These are phyloP conservation scores for Agriopis marginaria DNA, from an alignment of 2,888 invertebrate species.

Conservation along the genomic window DNA sequence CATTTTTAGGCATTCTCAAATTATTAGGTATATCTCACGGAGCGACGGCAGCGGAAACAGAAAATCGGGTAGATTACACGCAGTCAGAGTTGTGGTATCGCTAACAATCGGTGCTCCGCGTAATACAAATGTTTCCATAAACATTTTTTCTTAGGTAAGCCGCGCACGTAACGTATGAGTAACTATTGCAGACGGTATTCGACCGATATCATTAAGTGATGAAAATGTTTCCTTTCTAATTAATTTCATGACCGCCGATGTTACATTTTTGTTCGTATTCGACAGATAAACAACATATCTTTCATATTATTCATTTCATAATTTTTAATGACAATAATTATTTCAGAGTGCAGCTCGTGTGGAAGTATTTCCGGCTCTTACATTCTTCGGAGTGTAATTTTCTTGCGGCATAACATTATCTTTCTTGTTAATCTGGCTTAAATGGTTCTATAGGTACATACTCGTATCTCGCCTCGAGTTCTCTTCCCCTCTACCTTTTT, in stretches of 20 bases:
- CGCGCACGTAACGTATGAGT: slow-evolving; percentile 43
- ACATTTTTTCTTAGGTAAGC: slow-evolving; percentile 54
- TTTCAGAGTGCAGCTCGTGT: background rate
- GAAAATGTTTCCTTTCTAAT: slow-evolving; percentile 13
- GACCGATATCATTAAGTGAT: slow-evolving; percentile 21
- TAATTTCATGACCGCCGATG: background rate
- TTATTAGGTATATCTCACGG: background rate
- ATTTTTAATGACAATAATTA: background rate
- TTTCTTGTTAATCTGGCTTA: no score
- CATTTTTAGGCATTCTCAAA: no score
- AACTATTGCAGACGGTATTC: slow-evolving; percentile 21
- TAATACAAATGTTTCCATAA: slow-evolving; percentile 51
- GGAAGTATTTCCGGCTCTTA: no score
- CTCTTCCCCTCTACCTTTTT: no score
- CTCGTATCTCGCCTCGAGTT: no score
- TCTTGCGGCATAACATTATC: no score
- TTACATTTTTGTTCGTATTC: slow-evolving; percentile 1
- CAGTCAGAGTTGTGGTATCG: slow-evolving; percentile 13
- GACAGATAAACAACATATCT: background rate
- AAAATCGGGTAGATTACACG: slow-evolving; percentile 44
- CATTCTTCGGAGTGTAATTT: no score
- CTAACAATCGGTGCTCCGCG: slow-evolving; percentile 30
- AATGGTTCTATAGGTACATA: no score
- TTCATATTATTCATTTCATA: background rate
- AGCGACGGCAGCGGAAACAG: slow-evolving; percentile 46